Evolutionary conservation across 2,113 vertebrate genomes (phyloP).

Genomic region (Sinocyclocheilus maitianheensis): DNA sequence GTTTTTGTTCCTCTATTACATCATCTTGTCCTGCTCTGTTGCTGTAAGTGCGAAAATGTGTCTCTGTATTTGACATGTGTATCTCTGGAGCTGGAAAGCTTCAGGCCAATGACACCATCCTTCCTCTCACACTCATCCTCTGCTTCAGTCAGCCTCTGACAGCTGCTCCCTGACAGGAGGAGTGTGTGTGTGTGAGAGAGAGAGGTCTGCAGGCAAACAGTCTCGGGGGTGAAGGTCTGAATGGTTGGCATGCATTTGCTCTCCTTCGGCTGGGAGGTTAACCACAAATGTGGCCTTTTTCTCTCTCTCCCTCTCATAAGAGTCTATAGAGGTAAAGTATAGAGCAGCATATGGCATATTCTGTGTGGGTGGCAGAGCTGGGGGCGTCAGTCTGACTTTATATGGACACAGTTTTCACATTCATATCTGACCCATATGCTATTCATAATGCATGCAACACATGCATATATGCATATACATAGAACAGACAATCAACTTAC

Average conservation of each 20-base stretch:
- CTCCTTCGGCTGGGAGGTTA: slow-evolving; percentile 37
- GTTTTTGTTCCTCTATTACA: background rate
- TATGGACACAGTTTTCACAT: background rate
- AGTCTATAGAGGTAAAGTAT: slow-evolving; percentile 30
- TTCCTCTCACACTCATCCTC: slow-evolving; percentile 50
- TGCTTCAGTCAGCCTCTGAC: slow-evolving; percentile 46
- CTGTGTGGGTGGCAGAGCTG: slow-evolving; percentile 32
- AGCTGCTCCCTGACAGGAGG: slow-evolving; percentile 29
- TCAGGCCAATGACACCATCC: slow-evolving; percentile 46
- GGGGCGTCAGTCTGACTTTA: slow-evolving; percentile 17
- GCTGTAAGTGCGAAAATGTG: slow-evolving; percentile 37
- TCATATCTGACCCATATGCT: slow-evolving; percentile 8
- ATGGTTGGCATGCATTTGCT: slow-evolving; percentile 38
- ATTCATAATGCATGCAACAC: slow-evolving; percentile 28
- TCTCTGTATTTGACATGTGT: slow-evolving; percentile 44
- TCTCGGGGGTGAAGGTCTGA: slow-evolving; percentile 38
- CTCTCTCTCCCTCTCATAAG: background rate
- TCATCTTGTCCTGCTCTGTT: slow-evolving; percentile 43
- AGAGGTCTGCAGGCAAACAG: slow-evolving; percentile 19
- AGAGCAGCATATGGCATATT: slow-evolving; percentile 40
- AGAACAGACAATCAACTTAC: slow-evolving; percentile 25
- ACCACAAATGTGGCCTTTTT: background rate
- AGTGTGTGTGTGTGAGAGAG: slow-evolving; percentile 3
- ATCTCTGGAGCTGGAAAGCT: slow-evolving; percentile 43
- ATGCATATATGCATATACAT: slow-evolving; percentile 1